A percentile compares a stretch with the other conserved stretches of the same genome.
phyloP scores from a whole-genome alignment of 2,888 invertebrate genomes.

The Clusia tigrina region DNA sequence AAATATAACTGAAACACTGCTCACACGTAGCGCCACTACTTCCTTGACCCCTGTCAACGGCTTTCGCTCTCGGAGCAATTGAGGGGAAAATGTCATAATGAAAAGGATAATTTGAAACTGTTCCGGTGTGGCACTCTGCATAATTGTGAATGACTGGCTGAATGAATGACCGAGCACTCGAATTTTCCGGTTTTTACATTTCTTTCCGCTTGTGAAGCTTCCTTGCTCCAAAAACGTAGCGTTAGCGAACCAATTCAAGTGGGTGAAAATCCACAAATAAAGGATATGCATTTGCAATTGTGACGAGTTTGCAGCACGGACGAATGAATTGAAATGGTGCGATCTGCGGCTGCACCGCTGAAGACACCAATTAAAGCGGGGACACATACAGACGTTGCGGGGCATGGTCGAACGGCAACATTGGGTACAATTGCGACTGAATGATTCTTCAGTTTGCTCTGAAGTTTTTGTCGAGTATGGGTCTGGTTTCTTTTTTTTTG shows the following conservation, averaged over 20 bases:
- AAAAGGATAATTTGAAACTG: conserved; percentile 14
- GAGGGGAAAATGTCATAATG: conserved; percentile 12
- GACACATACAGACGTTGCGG: background rate
- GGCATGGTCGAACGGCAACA: background rate
- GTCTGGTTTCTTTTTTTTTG: background rate
- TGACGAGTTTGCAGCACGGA: too few species aligned
- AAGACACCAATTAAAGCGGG: background rate
- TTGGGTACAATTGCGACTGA: conserved; percentile 13
- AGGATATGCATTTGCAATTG: conserved; percentile 11
- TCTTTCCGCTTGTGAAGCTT: background rate
- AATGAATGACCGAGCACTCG: background rate
- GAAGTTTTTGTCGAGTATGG: conserved; percentile 2
- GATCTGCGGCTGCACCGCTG: too few species aligned
- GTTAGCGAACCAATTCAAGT: conserved; percentile 18
- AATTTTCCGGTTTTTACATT: background rate
- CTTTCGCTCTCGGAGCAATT: background rate
- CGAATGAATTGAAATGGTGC: background rate
- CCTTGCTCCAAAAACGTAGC: too few species aligned
- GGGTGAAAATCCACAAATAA: conserved; percentile 11
- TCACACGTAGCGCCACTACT: background rate
- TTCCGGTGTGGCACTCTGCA: background rate
- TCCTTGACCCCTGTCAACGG: background rate
- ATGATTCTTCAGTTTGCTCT: conserved; percentile 14
- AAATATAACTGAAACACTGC: too few species aligned
- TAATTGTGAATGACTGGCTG: too few species aligned